Percentiles rank a stretch among this genome's conserved stretches.
Evolutionary conservation across 2,113 vertebrate genomes (phyloP).

Genomic region (Alouatta palliata): DNA sequence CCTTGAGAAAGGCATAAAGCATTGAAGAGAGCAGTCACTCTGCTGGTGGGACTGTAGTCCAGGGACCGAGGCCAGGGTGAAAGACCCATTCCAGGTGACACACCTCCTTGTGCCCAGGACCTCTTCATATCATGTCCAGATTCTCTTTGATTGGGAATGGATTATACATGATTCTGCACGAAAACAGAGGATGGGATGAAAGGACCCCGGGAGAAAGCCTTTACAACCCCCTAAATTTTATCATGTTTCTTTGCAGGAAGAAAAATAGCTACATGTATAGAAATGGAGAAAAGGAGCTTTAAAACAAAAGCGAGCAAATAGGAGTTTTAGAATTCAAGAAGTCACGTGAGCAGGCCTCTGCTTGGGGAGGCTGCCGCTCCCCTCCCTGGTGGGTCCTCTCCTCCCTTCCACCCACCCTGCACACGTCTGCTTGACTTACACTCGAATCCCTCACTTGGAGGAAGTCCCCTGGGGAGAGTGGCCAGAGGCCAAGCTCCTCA

Average conservation of each 20-base stretch:
- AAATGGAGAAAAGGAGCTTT: background rate
- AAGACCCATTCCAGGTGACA: background rate
- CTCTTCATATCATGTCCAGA: background rate
- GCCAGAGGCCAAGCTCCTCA: background rate
- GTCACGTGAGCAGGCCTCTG: background rate
- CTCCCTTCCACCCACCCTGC: background rate
- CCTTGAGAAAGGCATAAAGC: background rate
- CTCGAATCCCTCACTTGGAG: background rate
- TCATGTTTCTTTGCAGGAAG: background rate
- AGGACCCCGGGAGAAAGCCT: background rate
- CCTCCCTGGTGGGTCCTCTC: background rate
- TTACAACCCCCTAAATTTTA: background rate
- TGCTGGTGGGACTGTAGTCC: background rate
- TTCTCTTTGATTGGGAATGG: background rate
- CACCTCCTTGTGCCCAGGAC: no score
- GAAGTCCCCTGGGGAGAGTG: background rate
- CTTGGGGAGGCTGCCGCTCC: background rate
- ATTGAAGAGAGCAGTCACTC: fast-evolving
- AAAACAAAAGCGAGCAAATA: background rate
- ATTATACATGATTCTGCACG: background rate
- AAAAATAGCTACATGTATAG: background rate
- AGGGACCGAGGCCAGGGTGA: background rate
- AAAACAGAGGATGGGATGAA: background rate
- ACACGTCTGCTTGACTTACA: background rate
- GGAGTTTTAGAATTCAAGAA: background rate